Percentiles rank a stretch among this genome's conserved stretches.
phyloP scores from a whole-genome alignment of 2,113 vertebrate species.

The Scytalopus superciliaris region DNA sequence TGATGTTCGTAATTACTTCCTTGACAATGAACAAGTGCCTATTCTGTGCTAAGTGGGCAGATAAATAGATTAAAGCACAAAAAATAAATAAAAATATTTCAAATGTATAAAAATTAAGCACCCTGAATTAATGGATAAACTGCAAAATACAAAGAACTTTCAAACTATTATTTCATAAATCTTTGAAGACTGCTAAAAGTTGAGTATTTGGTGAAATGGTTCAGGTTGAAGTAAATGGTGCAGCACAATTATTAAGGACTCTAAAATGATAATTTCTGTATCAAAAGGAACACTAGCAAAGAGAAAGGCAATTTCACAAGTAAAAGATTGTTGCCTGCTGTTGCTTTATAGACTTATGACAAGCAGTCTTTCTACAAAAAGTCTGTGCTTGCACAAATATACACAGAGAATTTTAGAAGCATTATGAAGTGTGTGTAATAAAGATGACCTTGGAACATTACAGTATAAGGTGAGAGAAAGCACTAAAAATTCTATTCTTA shows the following conservation, averaged over 20 bases:
- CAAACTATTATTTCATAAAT: slow-evolving; percentile 25
- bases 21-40: background rate
- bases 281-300: slow-evolving; percentile 20
- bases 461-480: background rate
- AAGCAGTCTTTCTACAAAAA: background rate
- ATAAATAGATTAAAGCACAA: background rate
- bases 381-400: background rate
- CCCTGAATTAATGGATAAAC: background rate
- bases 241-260: slow-evolving; percentile 32
- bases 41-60: background rate
- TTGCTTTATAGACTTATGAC: slow-evolving; percentile 1
- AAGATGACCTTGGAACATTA: background rate
- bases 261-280: slow-evolving; percentile 14
- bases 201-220: background rate
- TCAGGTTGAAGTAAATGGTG: slow-evolving; percentile 24
- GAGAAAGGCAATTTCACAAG: background rate
- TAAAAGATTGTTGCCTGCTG: background rate
- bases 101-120: background rate
- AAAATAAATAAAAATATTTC: background rate
- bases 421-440: background rate
- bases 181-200: background rate
- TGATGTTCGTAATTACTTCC: background rate
- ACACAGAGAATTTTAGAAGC: background rate
- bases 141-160: slow-evolving; percentile 17
- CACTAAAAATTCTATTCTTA: background rate